Evolutionary conservation across 2,113 vertebrate species (phyloP), one percentile per base, ranked within the genome.

Genomic region (Noctilio leporinus): DNA sequence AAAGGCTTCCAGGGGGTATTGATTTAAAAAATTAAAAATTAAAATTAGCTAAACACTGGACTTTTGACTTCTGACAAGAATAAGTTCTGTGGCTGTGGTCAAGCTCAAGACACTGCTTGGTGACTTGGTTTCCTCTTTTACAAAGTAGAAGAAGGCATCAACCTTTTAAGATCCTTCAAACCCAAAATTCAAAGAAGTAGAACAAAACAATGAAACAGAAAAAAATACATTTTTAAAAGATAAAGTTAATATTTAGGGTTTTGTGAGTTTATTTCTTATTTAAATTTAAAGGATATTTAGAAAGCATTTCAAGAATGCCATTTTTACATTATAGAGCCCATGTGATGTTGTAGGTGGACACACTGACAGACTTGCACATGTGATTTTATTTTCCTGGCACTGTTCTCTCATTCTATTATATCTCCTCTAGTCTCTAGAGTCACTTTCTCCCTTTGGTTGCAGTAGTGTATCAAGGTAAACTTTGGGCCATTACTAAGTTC

Each of bases 401-500:
- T 69, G 24, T 55, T 77, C 15, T 95, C 53, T 38, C 35, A 19
- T 55, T 75, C 22, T 77, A 15, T 40, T 49, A 22, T 7, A 19
- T 55, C 10, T 85, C 62, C 55, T 51, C 26, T 24, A 81, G 26
- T 43, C 35, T 90, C 70, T 28, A 64, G n/a, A 53, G 28, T 72
- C 76, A 55, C 43, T 84, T 70, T 92, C 33, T 90, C 80, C 93
- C 35, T 12, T 20, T 64, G 59, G 35, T 24, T 77, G 4, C 81
- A n/a, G 19, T 15, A 22, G 16, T 86, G 15, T 38, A 70, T 81
- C 45, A 72, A 43, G 33, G 77, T 57, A 72, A 88, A 80, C 30
- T 93, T 26, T 57, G n/a, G 65, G 24, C 75, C 49, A 70, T 59
- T 92, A 88, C 67, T 69, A 87, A 57, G 43, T 51, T 90, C 59